Evolutionary conservation across 2,888 invertebrate species (phyloP).

Genomic region (Agrotis clavis): DNA sequence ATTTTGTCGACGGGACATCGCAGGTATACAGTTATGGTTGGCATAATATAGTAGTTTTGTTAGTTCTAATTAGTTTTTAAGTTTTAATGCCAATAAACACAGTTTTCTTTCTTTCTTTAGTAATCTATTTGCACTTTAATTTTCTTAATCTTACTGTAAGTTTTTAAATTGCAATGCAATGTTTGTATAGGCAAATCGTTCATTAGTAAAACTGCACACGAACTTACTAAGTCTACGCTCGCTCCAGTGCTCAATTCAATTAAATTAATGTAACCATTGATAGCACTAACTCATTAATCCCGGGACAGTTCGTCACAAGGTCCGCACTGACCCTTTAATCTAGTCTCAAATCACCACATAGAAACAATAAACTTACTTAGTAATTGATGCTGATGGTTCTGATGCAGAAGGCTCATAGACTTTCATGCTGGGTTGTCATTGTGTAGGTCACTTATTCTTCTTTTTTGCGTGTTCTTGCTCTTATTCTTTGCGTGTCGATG

Average conservation of each 20-base stretch:
- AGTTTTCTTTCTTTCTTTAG: too few relatives aligned
- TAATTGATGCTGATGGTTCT: neutral
- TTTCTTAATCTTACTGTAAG: too few relatives aligned
- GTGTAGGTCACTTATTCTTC: too few relatives aligned
- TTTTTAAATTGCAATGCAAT: neutral
- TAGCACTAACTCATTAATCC: slow-evolving; percentile 14
- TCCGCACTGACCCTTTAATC: slow-evolving; percentile 19
- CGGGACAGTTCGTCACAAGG: neutral
- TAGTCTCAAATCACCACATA: slow-evolving; percentile 16
- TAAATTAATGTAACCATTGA: neutral
- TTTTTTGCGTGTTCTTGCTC: too few relatives aligned
- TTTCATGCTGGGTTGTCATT: neutral
- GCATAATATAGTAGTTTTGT: too few relatives aligned
- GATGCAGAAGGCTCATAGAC: slow-evolving; percentile 1
- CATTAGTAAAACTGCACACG: neutral
- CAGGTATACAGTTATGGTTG: too few relatives aligned
- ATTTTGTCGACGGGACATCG: too few relatives aligned
- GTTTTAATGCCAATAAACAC: too few relatives aligned
- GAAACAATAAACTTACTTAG: slow-evolving; percentile 7
- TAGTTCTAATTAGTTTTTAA: too few relatives aligned
- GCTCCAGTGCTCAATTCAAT: neutral
- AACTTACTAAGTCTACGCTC: neutral
- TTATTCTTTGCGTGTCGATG: too few relatives aligned
- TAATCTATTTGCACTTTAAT: too few relatives aligned
- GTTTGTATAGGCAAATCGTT: neutral